A percentile compares a stretch with the other conserved stretches of the same genome.
Evolutionary conservation across 2,888 invertebrate genomes (phyloP).

Genomic region (Temnothorax ravouxi): DNA sequence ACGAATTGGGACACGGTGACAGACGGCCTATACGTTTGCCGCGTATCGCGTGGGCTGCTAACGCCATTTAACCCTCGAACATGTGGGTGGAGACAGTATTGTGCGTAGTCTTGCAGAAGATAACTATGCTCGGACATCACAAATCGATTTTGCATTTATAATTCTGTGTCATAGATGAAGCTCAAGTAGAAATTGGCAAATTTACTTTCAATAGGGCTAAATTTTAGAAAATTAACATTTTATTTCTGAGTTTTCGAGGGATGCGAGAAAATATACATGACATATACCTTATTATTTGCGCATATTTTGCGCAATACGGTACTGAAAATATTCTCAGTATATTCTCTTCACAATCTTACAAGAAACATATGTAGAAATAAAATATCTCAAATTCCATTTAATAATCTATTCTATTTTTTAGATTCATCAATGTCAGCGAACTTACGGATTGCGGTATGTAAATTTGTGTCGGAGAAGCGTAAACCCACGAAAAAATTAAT

Average conservation of each 20-base stretch:
- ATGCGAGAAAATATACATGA: background rate
- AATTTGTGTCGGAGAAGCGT: background rate
- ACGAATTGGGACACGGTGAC: slow-evolving; percentile 38
- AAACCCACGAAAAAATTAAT: background rate
- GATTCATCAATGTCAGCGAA: background rate
- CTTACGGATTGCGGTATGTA: background rate
- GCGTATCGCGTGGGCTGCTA: slow-evolving; percentile 9
- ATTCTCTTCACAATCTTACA: background rate
- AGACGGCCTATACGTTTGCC: background rate
- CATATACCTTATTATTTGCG: background rate
- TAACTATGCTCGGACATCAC: background rate
- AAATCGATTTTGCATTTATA: slow-evolving; percentile 11
- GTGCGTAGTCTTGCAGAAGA: background rate
- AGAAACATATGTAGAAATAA: background rate
- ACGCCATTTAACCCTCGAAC: slow-evolving; percentile 19
- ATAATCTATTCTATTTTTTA: background rate
- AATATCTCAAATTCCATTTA: background rate
- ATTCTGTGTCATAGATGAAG: background rate
- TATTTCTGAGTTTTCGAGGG: background rate
- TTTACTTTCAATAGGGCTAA: background rate
- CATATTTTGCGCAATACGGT: background rate
- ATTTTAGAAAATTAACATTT: background rate
- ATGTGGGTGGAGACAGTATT: background rate
- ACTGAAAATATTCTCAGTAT: background rate
- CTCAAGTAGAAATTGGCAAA: background rate